phyloP scores from a whole-genome alignment of 2,113 vertebrate species.

The Acanthochromis polyacanthus region DNA sequence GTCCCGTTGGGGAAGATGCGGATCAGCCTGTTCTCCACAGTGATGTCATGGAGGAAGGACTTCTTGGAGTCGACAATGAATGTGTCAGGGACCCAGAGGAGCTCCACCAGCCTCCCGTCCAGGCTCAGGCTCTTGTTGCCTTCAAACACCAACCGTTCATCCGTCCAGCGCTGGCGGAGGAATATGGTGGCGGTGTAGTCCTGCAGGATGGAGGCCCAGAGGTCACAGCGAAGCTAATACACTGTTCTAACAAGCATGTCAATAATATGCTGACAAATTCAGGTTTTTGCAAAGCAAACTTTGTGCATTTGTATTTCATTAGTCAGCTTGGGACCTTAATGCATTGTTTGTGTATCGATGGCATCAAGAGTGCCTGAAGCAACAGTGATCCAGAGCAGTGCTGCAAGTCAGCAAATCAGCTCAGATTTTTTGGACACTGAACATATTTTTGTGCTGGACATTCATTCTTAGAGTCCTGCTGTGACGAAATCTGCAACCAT shows the following conservation, averaged over 20 bases:
- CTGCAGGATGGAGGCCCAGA: constrained; percentile 57
- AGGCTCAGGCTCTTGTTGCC: constrained; percentile 93
- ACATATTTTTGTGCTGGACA: constrained; percentile 5
- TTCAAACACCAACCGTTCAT: constrained; percentile 91
- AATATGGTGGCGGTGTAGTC: constrained; percentile 95
- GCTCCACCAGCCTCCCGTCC: constrained; percentile 91
- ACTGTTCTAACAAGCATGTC: constrained; percentile 12
- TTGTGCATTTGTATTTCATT: constrained; percentile 10
- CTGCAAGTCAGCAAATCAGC: constrained; percentile 43
- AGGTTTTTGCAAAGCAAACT: constrained; percentile 30
- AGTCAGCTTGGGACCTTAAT: constrained; percentile 9
- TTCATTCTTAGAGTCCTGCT: constrained; percentile 12
- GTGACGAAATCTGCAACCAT: constrained; percentile 8
- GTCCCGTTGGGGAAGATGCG: constrained; percentile 95
- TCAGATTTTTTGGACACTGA: constrained; percentile 20
- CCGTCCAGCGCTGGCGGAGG: constrained; percentile 92
- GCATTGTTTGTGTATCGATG: constrained; percentile 42
- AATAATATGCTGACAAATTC: constrained; percentile 42
- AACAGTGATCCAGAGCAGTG: constrained; percentile 30
- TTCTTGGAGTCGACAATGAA: constrained; percentile 95
- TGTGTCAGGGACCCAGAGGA: constrained; percentile 93
- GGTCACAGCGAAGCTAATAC: constrained; percentile 24
- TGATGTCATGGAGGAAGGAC: constrained; percentile 94
- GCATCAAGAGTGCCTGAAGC: constrained; percentile 34
- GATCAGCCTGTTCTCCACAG: constrained; percentile 93